Evolutionary conservation across 1,140 invertebrate species (phyloP), one percentile per base, ranked within the genome.

Genomic region (Pachypsylla venusta): DNA sequence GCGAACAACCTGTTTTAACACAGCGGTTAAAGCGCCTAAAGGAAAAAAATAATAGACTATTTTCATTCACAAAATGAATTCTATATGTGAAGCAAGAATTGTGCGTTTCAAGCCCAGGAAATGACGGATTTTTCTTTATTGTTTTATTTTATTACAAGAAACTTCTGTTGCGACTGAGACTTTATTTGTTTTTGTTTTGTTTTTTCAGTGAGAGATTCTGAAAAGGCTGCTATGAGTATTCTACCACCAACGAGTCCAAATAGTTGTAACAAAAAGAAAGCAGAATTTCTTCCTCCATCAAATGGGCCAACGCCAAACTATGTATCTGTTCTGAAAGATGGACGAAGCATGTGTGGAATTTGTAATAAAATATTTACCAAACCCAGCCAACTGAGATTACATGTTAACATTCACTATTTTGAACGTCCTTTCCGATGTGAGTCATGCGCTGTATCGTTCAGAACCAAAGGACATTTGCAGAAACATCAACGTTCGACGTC

Each of bases 341-440:
- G 86, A 0, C 80, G 85, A 35, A 85, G 83, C 65, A 79, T 87
- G 22, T 98, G 93, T 70, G 79, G 77, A 53, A 84, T 95, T 63
- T 98, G 93, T 73, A 82, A 85, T 59, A 96, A 94, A 74, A 82
- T 83, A 59, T 97, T 97, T 72, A 84, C 81, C 56, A 90, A 92
- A 73, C 84, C 87, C 53, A 87, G 87, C 66, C 92, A 96, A 70
- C 73, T 97, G 61, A 79, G 83, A 57, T 75, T 96, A 54, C 93
- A 98, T 73, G 85, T 93, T 69, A 96, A 96, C 71, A 94, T 94
- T 66, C 93, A 98, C 72, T 94, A 93, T 67, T 85, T 97, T 73
- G 93, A 96, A 69, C 78, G 90, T 53, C 89, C 89, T 57, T 95
- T 87, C 67, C 79, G 87, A 60, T 96, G 92, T 70, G 89, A 93